These are phyloP conservation scores for Drosophila lacertosa DNA, from an alignment of 1,140 invertebrate species.

Conservation along the genomic window DNA sequence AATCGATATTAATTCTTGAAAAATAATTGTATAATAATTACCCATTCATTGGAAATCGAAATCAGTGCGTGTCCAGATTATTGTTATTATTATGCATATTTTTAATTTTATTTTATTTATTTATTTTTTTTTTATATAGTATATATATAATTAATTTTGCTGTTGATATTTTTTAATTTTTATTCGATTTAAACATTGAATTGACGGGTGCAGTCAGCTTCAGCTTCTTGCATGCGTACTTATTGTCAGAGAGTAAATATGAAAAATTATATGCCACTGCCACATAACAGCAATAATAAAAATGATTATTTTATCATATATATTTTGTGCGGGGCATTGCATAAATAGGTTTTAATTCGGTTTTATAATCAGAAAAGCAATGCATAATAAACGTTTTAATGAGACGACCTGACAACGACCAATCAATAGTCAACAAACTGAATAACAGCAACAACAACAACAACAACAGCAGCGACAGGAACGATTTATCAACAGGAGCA, in stretches of 20 bases:
- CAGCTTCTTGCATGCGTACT: slow-evolving; percentile 25
- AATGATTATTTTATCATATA: slow-evolving; percentile 55
- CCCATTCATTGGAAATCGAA: slow-evolving; percentile 55
- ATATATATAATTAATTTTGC: slow-evolving; percentile 58
- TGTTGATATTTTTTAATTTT: slow-evolving; percentile 23
- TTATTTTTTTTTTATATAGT: slow-evolving; percentile 39
- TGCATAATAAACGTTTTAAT: slow-evolving; percentile 80
- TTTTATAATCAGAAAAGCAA: slow-evolving; percentile 75
- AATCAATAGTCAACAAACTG: slow-evolving; percentile 30
- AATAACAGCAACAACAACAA: slow-evolving; percentile 1
- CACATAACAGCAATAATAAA: slow-evolving; percentile 56
- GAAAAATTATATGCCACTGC: slow-evolving; percentile 58
- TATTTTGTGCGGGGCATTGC: slow-evolving; percentile 43
- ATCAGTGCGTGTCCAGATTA: slow-evolving; percentile 65
- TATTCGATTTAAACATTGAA: slow-evolving; percentile 62
- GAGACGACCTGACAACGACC: slow-evolving; percentile 64
- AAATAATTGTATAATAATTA: slow-evolving; percentile 75
- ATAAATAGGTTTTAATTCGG: slow-evolving; percentile 79
- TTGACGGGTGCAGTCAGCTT: slow-evolving; percentile 24
- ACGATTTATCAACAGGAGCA: slow-evolving; percentile 56
- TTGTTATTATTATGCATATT: slow-evolving; percentile 61
- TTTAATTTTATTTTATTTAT: slow-evolving; percentile 13
- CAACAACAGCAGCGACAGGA: slow-evolving; percentile 6
- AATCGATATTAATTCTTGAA: slow-evolving; percentile 15
- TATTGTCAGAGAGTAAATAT: slow-evolving; percentile 65